Evolutionary conservation across 1,140 invertebrate genomes (phyloP).

Genomic region (Apis dorsata): DNA sequence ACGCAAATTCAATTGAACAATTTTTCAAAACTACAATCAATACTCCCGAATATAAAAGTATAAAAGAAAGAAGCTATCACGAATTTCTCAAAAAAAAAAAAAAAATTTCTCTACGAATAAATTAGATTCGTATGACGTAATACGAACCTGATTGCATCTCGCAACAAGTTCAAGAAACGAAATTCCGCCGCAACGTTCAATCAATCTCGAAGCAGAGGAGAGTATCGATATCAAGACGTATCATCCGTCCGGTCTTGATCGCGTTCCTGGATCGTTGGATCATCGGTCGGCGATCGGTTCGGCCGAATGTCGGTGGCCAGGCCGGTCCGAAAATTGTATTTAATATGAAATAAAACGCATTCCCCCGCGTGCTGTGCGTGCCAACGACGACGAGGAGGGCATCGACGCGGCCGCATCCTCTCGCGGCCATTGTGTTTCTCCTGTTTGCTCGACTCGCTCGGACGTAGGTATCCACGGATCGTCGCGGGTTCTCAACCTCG

Average conservation of each 20-base stretch:
- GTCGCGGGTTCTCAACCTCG: constrained; percentile 70
- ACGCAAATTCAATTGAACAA: too few relatives aligned
- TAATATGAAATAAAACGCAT: constrained; percentile 78
- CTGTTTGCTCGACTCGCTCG: constrained; percentile 67
- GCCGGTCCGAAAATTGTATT: constrained; percentile 77
- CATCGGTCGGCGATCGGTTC: not conserved
- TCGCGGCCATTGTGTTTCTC: constrained; percentile 65
- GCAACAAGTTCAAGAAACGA: too few relatives aligned
- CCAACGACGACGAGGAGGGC: constrained; percentile 65
- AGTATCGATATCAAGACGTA: constrained; percentile 33
- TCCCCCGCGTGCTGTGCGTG: constrained; percentile 73
- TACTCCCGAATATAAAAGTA: too few relatives aligned
- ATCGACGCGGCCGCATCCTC: constrained; percentile 65
- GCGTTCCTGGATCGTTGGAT: constrained; percentile 7
- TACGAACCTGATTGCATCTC: too few relatives aligned
- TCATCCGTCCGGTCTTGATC: not conserved
- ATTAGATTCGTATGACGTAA: too few relatives aligned
- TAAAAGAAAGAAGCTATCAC: too few relatives aligned
- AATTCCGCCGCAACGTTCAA: not conserved
- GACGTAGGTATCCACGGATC: constrained; percentile 65
- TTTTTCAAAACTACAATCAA: too few relatives aligned
- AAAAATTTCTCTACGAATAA: too few relatives aligned
- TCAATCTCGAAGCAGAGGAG: not conserved
- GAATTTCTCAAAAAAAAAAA: too few relatives aligned
- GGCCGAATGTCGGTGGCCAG: constrained; percentile 61